These are phyloP conservation scores for Nymphalis urticae DNA, from an alignment of 2,888 invertebrate species.

Conservation along the genomic window DNA sequence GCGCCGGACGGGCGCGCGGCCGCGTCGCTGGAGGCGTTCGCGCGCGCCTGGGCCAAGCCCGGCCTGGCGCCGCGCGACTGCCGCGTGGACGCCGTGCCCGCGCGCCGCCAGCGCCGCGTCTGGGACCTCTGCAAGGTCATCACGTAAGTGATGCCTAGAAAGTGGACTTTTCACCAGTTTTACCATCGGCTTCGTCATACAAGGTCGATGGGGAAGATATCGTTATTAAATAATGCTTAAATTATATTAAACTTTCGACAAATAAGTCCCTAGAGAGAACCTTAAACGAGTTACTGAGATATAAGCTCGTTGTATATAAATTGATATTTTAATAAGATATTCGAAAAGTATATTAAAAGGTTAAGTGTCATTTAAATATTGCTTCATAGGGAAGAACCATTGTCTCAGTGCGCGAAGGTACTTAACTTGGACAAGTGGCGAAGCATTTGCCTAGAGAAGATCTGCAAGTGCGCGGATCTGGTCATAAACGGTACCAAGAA, in stretches of 20 bases:
- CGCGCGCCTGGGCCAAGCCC: slow-evolving; percentile 87
- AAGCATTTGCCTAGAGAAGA: slow-evolving; percentile 87
- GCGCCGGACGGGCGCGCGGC: slow-evolving; percentile 85
- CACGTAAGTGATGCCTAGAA: no score
- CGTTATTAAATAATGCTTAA: no score
- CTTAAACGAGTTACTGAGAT: no score
- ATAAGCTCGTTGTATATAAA: no score
- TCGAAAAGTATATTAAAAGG: neutral
- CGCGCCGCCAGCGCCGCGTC: slow-evolving; percentile 83
- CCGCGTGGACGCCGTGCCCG: slow-evolving; percentile 83
- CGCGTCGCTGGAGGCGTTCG: slow-evolving; percentile 86
- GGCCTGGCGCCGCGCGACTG: slow-evolving; percentile 77
- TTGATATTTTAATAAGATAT: neutral
- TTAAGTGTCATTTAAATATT: no score
- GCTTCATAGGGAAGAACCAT: slow-evolving; percentile 82
- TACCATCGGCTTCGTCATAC: no score
- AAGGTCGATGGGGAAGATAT: no score
- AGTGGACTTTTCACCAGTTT: no score
- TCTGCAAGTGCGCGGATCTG: slow-evolving; percentile 86
- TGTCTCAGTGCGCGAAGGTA: slow-evolving; percentile 83
- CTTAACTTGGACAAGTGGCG: slow-evolving; percentile 86
- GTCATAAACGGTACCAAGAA: slow-evolving; percentile 66
- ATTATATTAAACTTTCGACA: no score
- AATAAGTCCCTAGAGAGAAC: no score
- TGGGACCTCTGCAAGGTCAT: slow-evolving; percentile 86